Evolutionary conservation across 2,113 vertebrate genomes (phyloP).

Genomic region (Leptobrachium leishanense): DNA sequence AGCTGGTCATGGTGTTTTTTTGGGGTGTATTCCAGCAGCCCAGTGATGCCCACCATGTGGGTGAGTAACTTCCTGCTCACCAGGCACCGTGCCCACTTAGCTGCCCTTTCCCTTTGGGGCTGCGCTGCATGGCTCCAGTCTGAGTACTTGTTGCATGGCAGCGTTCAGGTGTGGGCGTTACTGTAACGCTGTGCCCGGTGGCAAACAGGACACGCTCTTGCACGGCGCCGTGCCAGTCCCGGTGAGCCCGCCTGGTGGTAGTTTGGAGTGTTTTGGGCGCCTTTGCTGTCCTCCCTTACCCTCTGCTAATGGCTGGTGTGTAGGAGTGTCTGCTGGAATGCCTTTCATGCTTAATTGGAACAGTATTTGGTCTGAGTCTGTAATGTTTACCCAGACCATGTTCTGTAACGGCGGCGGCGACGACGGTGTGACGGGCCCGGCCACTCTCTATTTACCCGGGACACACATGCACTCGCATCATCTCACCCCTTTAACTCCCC

Average conservation of each 20-base stretch:
- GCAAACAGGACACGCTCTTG: not conserved
- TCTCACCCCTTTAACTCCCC: too few species aligned
- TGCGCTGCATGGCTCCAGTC: not conserved
- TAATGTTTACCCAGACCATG: constrained; percentile 53
- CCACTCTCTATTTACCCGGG: constrained; percentile 69
- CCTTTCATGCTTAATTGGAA: constrained; percentile 55
- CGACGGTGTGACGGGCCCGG: constrained; percentile 59
- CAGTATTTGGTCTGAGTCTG: constrained; percentile 50
- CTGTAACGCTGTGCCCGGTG: constrained; percentile 16
- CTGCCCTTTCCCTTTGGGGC: not conserved
- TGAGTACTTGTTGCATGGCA: constrained; percentile 21
- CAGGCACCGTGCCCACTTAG: not conserved
- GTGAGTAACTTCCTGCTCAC: too few species aligned
- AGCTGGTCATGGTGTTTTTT: too few species aligned
- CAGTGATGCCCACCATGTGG: too few species aligned
- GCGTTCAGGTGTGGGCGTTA: not conserved
- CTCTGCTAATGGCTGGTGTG: constrained; percentile 14
- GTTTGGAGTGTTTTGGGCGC: constrained; percentile 12
- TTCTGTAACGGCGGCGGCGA: constrained; percentile 35
- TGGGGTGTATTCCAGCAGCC: too few species aligned
- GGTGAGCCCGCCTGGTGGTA: not conserved
- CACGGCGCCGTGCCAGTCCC: not conserved
- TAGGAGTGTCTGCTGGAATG: constrained; percentile 50
- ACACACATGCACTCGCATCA: constrained; percentile 17
- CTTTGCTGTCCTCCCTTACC: constrained; percentile 43